phyloP scores from a whole-genome alignment of 1,140 invertebrate genomes.

The Chlorops oryzae region DNA sequence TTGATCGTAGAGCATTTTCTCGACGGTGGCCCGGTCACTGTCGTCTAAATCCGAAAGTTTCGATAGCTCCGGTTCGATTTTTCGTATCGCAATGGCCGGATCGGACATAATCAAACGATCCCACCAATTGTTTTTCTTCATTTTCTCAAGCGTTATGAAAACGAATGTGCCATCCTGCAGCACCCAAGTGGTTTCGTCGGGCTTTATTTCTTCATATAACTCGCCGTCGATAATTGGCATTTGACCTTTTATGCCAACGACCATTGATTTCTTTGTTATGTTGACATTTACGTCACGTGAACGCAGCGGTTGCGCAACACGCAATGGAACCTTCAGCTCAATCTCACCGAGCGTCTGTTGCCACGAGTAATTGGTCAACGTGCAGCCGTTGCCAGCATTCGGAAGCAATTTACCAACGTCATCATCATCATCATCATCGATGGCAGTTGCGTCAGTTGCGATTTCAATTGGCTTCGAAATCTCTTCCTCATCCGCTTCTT shows the following conservation, averaged over 20 bases:
- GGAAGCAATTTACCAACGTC: too few species aligned
- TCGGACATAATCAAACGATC: conserved; percentile 78
- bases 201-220: conserved; percentile 83
- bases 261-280: conserved; percentile 79
- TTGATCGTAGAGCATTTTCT: conserved; percentile 99
- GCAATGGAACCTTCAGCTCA: too few species aligned
- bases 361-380: too few species aligned
- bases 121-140: conserved; percentile 99
- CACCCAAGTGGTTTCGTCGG: conserved; percentile 95
- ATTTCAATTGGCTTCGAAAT: too few species aligned
- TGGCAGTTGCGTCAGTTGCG: too few species aligned
- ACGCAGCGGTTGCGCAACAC: conserved; percentile 67
- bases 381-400: too few species aligned
- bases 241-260: conserved; percentile 86
- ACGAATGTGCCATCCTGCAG: conserved; percentile 85
- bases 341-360: too few species aligned
- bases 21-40: conserved; percentile 92
- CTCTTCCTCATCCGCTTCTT: too few species aligned
- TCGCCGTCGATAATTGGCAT: conserved; percentile 90
- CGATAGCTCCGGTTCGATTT: conserved; percentile 97
- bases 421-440: too few species aligned
- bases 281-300: conserved; percentile 79
- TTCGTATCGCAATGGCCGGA: conserved; percentile 95
- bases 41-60: conserved; percentile 97
- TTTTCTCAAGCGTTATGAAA: conserved; percentile 87